phyloP scores from a whole-genome alignment of 2,113 vertebrate species.

The Pelusios castaneus region DNA sequence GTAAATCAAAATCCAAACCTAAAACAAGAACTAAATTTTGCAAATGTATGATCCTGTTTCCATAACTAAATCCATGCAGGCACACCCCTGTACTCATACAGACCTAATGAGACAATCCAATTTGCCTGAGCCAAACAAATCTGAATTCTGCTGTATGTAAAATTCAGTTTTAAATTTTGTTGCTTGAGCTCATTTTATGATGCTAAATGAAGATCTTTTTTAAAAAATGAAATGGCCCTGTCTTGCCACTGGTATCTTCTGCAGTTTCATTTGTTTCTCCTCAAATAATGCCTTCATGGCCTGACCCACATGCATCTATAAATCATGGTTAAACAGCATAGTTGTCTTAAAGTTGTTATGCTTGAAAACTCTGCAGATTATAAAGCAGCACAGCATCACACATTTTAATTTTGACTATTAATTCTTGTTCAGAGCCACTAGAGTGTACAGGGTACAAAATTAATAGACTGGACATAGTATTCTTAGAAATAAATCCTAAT shows the following conservation, averaged over 20 bases:
- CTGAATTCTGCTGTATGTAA: not conserved
- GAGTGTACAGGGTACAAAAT: not conserved
- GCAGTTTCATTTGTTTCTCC: not conserved
- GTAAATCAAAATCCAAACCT: not conserved
- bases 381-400: not conserved
- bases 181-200: not conserved
- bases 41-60: not conserved
- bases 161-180: not conserved
- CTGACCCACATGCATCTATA: not conserved
- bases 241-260: not conserved
- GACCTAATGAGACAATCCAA: not conserved
- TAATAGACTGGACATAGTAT: fast-evolving
- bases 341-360: not conserved
- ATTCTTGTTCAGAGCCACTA: not conserved
- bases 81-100: not conserved
- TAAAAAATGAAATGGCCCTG: not conserved
- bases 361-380: not conserved
- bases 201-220: not conserved
- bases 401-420: not conserved
- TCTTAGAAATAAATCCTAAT: not conserved
- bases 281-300: not conserved
- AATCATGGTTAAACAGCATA: not conserved
- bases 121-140: not conserved
- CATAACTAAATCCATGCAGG: not conserved
- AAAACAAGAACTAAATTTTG: not conserved